A percentile compares a stretch with the other conserved stretches of the same genome.
These are phyloP conservation scores for Mormyrus proboscirostris DNA, from an alignment of 2,797 vertebrate species.

Conservation along the genomic window DNA sequence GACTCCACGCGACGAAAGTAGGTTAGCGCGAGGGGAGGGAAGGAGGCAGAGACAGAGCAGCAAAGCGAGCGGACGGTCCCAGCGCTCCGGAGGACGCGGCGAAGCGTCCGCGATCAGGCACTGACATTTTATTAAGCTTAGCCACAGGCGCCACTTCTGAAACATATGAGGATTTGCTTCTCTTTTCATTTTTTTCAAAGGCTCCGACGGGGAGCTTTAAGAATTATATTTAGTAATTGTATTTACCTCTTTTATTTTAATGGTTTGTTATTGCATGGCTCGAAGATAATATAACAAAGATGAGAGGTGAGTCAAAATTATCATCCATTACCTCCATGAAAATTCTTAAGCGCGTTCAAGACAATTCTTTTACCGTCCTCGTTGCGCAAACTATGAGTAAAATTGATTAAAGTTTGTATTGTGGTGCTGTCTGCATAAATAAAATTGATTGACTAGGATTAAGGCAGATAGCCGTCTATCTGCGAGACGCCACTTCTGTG, in stretches of 20 bases:
- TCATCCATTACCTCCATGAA: neutral
- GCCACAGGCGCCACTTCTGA: slow-evolving; percentile 11
- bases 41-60: slow-evolving; percentile 21
- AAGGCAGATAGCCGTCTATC: slow-evolving; percentile 4
- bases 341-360: neutral
- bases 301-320: slow-evolving; percentile 65
- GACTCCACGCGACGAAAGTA: slow-evolving; percentile 66
- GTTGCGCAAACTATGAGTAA: neutral
- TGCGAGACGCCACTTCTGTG: slow-evolving; percentile 7
- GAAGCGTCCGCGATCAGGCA: slow-evolving; percentile 4
- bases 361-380: neutral
- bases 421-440: slow-evolving; percentile 15
- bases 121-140: slow-evolving; percentile 10
- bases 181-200: slow-evolving; percentile 37
- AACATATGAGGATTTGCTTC: slow-evolving; percentile 52
- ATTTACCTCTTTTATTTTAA: slow-evolving; percentile 33
- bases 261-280: slow-evolving; percentile 52
- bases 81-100: slow-evolving; percentile 12
- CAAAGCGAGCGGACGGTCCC: slow-evolving; percentile 24
- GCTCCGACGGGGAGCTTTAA: slow-evolving; percentile 48
- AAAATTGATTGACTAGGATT: slow-evolving; percentile 20
- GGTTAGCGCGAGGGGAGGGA: slow-evolving; percentile 44
- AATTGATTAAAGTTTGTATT: neutral
- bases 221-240: slow-evolving; percentile 26
- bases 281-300: slow-evolving; percentile 47